A percentile compares a stretch with the other conserved stretches of the same genome.
phyloP scores from a whole-genome alignment of 2,888 invertebrate genomes.

The Danaus chrysippus region DNA sequence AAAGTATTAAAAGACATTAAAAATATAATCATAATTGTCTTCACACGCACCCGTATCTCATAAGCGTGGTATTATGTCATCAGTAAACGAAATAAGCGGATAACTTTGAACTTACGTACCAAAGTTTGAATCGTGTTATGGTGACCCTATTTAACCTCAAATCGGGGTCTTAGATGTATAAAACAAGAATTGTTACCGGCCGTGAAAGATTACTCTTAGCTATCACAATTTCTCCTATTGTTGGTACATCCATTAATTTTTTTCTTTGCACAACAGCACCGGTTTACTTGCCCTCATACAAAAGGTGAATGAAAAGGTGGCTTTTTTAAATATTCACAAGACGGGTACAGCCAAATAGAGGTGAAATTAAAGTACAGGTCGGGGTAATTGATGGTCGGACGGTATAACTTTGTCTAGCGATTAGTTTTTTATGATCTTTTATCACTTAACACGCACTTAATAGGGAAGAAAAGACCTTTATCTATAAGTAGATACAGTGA shows the following conservation, averaged over 20 bases:
- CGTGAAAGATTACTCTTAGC: conserved; percentile 74
- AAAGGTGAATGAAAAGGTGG: conserved; percentile 67
- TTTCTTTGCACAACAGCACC: conserved; percentile 58
- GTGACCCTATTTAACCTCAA: conserved; percentile 66
- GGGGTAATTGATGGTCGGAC: conserved; percentile 43
- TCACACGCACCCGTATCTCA: no score
- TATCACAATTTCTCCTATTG: conserved; percentile 77
- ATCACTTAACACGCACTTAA: no score
- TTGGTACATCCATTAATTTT: conserved; percentile 71
- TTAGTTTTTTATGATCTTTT: conserved; percentile 16
- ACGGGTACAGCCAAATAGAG: conserved; percentile 50
- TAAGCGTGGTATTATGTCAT: conserved; percentile 8
- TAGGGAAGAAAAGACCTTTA: no score
- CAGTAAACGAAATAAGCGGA: conserved; percentile 27
- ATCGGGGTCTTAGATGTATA: conserved; percentile 60
- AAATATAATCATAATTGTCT: no score
- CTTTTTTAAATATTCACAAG: conserved; percentile 53
- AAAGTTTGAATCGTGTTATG: conserved; percentile 53
- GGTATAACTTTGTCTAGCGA: conserved; percentile 32
- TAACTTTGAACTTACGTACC: conserved; percentile 54
- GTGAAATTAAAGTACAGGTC: conserved; percentile 48
- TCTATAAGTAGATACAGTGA: no score
- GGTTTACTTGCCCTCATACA: conserved; percentile 68
- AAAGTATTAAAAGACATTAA: no score
- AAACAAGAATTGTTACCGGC: conserved; percentile 59